Evolutionary conservation across 2,888 invertebrate species (phyloP), one percentile per base, ranked within the genome.

Genomic region (Dicyrtomina minuta): DNA sequence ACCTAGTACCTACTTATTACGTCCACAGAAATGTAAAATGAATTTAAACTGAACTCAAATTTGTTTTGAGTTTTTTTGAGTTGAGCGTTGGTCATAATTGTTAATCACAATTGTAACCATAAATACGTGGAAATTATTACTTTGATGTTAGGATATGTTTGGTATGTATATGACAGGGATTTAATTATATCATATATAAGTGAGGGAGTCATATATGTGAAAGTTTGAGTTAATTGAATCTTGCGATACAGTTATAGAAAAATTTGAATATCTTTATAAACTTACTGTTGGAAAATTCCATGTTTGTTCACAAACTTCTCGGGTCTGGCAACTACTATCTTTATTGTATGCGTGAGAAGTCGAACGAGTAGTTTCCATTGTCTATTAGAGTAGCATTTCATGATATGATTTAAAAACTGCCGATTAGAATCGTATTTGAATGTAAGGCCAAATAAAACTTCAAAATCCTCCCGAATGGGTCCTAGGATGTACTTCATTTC

Each of bases 401-500:
- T 88, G 56, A 97, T 86, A 78, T 94, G 90, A 22, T 86, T 85
- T 8, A 97, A 83, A 81, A 95, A 98, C 78, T 90, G 90, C 69
- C 84, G 83, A 82, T 98, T 98, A 76, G 92, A 88, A 59, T 88
- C 87, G 74, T 89, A 87, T 74, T 91, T 92, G 75, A 90, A 95
- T 27, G 88, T 87, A 22, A 80, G 68, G 67, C 87, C 84, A 80
- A 98, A 97, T 0, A 96, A 81, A 4, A 86, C 81, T 80, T 95
- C 90, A 81, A 95, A 98, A 79, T 93, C 90, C 44, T 87, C 87
- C 79, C 88, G 87, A 51, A 97, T 85, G 0, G 96, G 95, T 60
- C 86, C 84, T 27, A 98, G 87, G 0, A 96, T 85, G 79, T 89
- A 89, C 79, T 90, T 91, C 13, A 96, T 82, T 81, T 97, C 95